These are phyloP conservation scores for Nephrotoma guestfalica DNA, from an alignment of 2,888 invertebrate species.

Conservation along the genomic window DNA sequence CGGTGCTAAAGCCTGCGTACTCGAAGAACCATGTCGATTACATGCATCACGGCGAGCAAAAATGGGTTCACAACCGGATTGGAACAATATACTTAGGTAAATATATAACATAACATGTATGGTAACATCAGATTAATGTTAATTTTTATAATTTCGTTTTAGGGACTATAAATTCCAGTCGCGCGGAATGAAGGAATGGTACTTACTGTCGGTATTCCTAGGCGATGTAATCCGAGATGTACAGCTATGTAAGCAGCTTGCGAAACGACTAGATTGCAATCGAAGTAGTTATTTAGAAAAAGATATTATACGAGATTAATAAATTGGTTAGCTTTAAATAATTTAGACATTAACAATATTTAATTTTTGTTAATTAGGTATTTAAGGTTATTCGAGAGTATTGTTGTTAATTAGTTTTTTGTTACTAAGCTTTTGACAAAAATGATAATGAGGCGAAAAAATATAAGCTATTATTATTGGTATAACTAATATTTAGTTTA, in stretches of 20 bases:
- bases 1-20: conserved; percentile 63
- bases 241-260: conserved; percentile 63
- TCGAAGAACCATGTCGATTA: conserved; percentile 54
- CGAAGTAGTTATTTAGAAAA: conserved; percentile 15
- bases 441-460: background rate
- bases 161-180: conserved; percentile 68
- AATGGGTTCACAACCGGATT: conserved; percentile 39
- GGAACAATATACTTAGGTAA: conserved; percentile 66
- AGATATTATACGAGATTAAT: conserved; percentile 1
- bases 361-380: background rate
- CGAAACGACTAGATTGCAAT: conserved; percentile 49
- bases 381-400: background rate
- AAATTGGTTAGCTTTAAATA: background rate
- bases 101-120: conserved; percentile 7
- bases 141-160: conserved; percentile 22
- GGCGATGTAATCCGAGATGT: conserved; percentile 74
- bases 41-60: conserved; percentile 28
- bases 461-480: background rate
- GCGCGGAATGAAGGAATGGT: conserved; percentile 63
- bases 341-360: background rate
- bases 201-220: conserved; percentile 69
- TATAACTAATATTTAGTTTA: background rate
- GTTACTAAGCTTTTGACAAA: background rate
- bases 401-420: background rate
- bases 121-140: background rate